A percentile compares a stretch with the other conserved stretches of the same genome.
Conservation (phyloP, 2,113 vertebrate species). For the Melanerpes aurifrons region DNA sequence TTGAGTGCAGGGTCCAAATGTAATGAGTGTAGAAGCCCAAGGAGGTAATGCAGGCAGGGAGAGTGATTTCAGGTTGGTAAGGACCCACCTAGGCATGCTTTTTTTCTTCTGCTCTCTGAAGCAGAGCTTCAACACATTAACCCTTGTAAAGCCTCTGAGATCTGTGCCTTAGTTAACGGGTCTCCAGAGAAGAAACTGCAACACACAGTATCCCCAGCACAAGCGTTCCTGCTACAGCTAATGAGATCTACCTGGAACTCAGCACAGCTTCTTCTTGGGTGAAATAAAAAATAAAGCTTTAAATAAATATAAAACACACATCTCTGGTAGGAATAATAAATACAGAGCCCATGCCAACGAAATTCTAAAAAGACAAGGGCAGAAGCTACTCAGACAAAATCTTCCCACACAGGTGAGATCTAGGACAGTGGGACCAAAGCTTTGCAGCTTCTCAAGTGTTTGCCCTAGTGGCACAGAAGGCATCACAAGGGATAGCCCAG, state of each 20-base stretch:
- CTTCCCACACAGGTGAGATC: background rate
- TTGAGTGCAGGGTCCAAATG: background rate
- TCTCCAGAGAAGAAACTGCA: background rate
- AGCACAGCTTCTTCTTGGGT: background rate
- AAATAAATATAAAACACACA: background rate
- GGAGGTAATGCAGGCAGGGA: background rate
- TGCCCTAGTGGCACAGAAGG: background rate
- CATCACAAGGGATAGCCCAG: background rate
- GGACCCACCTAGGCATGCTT: background rate
- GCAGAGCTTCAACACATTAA: background rate
- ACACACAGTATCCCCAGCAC: rapidly evolving
- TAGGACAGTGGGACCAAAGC: background rate
- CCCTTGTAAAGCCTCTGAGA: background rate
- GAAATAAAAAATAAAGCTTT: background rate
- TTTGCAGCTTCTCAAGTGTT: background rate
- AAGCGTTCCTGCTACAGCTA: background rate
- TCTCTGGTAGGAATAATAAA: background rate
- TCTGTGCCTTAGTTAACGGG: background rate
- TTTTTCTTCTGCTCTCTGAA: background rate
- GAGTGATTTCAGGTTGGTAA: background rate
- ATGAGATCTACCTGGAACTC: background rate
- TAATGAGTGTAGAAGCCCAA: rapidly evolving
- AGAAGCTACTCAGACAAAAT: background rate
- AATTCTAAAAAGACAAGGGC: background rate
- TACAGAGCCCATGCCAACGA: background rate